Base-by-base conservation (phyloP, 2,797 vertebrate genomes). In the Chaetodon trifasciatus region DNA sequence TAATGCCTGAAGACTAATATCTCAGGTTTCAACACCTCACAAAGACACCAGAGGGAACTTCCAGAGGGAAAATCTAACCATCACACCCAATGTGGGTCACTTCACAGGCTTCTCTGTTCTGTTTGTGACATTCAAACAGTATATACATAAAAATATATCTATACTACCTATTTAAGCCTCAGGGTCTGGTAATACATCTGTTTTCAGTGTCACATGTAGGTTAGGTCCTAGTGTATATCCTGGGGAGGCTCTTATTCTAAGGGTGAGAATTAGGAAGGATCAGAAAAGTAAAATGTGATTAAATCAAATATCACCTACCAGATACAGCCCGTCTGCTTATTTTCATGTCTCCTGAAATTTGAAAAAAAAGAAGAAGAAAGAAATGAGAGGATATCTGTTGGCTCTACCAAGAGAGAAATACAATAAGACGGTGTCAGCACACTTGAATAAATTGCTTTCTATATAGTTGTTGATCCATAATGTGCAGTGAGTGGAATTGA, bases 291-390 rank as follows among this genome's bases (percentile, higher is more conserved):
- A 75, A 24, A 11, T 11, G 15, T 12, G 1, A 65, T 63, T 49
- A 65, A 66, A 23, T 62, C 15, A 23, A 80, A 75, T 67, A 44
- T 46, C 82, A 95, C 95, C 94, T 84, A 96, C 96, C 37, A 23
- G 69, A 23, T 69, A 91, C 46, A 42, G 86, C 83, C 47, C 95
- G 89, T 86, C 85, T 93, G 86, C 42, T 87, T 69, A 95, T 76
- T 89, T 93, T 94, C 75, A 94, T 17, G 62, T 95, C 92, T 86
- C 91, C 95, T 96, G 92, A 57, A 93, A 88, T 70, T 21, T 74
- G 5, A 90, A 89, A 5, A 83, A 21, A 56, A 66, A 32, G 28
- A 32, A 32, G 28, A 32, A 32, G 4, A 32, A 32, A 32, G 28
- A 32, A 32, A 32, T 32, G 28, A 32, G 28, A 3, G 28, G 19